Base-by-base conservation (phyloP, 2,888 invertebrate genomes). In the Julus scandinavius region DNA sequence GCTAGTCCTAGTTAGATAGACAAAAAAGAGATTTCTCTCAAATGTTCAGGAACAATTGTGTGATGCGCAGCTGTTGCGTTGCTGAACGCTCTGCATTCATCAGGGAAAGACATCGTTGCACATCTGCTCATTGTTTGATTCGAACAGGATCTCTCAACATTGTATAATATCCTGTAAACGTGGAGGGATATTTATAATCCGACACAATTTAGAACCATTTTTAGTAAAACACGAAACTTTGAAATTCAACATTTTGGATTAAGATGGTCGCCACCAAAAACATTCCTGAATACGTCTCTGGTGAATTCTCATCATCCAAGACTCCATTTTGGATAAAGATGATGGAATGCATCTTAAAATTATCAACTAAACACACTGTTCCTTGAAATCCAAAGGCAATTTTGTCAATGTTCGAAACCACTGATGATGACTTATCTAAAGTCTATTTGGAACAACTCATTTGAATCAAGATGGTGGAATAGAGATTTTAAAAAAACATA, bases 41-140 rank as follows among this genome's bases (percentile, higher is more conserved):
- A 72, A 72, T 29, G 72, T 11, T 29, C 11, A 29, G 1, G 72
- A 72, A 72, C 72, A 72, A 72, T 72, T 72, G 72, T 2, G 11
- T 29, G 72, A 72, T 72, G 72, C 29, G 29, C 72, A 72, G 72
- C 72, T 72, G 72, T 11, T 13, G 72, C 29, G 29, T 3, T 72
- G 29, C 72, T 72, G 72, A 72, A 29, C 72, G 72, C 72, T 11
- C 29, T 13, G 72, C 72, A 72, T 72, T 72, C 72, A 72, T 72
- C 72, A 72, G 72, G 2, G 72, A 29, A 72, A 2, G 72, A 72
- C 72, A 72, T 29, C 29, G 20, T 72, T 9, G 72, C 72, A 29
- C 72, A 72, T 72, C 72, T 72, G 72, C 72, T n/a, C 63, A 63
- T 7, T 63, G 63, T 7, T 20, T n/a, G 20, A 63, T 20, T 58